Percentiles rank a stretch among this genome's conserved stretches.
Evolutionary conservation across 2,797 vertebrate species (phyloP).

Genomic region (Urosaurus nigricauda): DNA sequence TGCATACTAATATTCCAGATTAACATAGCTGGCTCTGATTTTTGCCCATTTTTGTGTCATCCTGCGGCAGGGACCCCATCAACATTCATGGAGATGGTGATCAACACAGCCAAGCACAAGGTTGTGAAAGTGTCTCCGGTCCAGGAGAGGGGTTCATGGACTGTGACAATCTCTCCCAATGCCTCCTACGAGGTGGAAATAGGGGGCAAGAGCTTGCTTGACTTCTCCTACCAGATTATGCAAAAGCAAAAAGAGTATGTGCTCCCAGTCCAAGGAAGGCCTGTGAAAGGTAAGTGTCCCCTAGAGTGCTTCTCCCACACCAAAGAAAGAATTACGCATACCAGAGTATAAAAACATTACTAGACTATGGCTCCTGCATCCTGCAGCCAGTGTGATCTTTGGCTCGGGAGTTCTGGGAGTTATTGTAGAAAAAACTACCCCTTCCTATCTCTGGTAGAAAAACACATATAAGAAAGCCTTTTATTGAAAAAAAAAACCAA

Average conservation of each 20-base stretch:
- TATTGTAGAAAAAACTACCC: no score
- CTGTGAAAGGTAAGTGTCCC: neutral
- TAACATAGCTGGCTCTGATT: no score
- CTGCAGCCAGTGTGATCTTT: no score
- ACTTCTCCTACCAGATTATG: slow-evolving; percentile 34
- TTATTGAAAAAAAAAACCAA: no score
- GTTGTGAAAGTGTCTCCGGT: neutral
- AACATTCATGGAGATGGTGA: neutral
- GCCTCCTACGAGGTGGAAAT: slow-evolving; percentile 29
- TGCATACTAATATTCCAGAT: no score
- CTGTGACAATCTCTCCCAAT: neutral
- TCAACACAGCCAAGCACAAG: slow-evolving; percentile 5
- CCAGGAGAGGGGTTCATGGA: neutral
- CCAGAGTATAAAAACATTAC: neutral
- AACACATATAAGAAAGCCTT: no score
- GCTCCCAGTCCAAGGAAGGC: slow-evolving; percentile 30
- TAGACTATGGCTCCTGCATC: neutral
- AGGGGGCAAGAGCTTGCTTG: slow-evolving; percentile 40
- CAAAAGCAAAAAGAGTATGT: neutral
- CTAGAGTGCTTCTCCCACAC: neutral
- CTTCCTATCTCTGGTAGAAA: no score
- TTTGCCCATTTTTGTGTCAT: neutral
- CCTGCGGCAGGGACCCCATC: neutral
- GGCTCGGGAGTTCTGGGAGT: no score
- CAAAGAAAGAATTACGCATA: no score